Base-by-base conservation (phyloP, 2,797 vertebrate species). In the Muscicapa comitata region DNA sequence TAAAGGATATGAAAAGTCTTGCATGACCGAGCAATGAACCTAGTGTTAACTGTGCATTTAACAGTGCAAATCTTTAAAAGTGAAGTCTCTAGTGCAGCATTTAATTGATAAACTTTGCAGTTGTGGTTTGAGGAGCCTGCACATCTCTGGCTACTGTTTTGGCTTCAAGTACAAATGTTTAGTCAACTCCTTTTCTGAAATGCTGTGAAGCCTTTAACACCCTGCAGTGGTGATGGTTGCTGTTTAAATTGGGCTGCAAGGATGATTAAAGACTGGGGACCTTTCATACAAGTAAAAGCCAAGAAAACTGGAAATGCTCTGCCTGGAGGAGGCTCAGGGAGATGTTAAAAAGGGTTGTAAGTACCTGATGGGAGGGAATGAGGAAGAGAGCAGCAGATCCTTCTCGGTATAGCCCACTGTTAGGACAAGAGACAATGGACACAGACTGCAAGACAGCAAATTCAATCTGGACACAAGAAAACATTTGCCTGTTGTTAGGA, bases 1-100 rank as follows among this genome's bases (percentile, higher is more conserved):
- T 88, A 94, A 94, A 93, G 90, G 87, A 61, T 93, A 68, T 96
- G 78, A 79, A 87, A 95, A 89, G 45, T 80, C 74, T 73, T 95
- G 71, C 74, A 4, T 96, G 95, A 95, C 81, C 13, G 12, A 87
- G 80, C 58, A 20, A 40, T 96, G 92, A 96, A 94, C 93, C 96
- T 95, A 51, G 29, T 13, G 26, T 90, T 96, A 82, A 91, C n/a
- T 59, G 29, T 84, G 40, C 28, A 42, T 87, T 96, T 84, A 82
- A 50, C 71, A 53, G 47, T 92, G 61, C 38, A 77, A 23, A 74
- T 95, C 86, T 93, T 93, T 65, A 79, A 67, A 86, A 87, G 23
- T 31, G 13, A 73, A 92, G 29, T 83, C 37, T 90, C 62, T 90
- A 42, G 29, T 86, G 58, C 73, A 68, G 35, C 18, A 43, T 88